Evolutionary conservation across 1,140 invertebrate species (phyloP).

Genomic region (Drosophila sechellia): DNA sequence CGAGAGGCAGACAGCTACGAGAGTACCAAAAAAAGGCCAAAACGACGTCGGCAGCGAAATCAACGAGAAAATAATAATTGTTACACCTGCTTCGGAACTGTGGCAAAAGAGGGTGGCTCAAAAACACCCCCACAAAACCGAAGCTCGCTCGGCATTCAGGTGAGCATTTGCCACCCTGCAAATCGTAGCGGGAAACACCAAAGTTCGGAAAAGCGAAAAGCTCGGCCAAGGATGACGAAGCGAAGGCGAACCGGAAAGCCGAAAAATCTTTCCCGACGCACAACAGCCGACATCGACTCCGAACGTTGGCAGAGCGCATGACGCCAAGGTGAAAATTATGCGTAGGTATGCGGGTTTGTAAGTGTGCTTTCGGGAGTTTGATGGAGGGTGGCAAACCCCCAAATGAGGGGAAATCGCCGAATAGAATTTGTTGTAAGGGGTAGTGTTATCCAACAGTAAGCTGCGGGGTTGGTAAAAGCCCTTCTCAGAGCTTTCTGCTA

Average conservation of each 20-base stretch:
- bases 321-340: slow-evolving; percentile 72
- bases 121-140: slow-evolving; percentile 33
- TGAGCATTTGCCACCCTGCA: slow-evolving; percentile 50
- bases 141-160: slow-evolving; percentile 59
- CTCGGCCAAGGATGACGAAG: slow-evolving; percentile 27
- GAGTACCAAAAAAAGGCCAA: slow-evolving; percentile 48
- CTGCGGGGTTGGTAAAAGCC: slow-evolving; percentile 39
- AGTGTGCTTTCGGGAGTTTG: slow-evolving; percentile 13
- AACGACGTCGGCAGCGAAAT: slow-evolving; percentile 71
- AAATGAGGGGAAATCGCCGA: slow-evolving; percentile 33
- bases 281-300: slow-evolving; percentile 47
- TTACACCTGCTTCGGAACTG: slow-evolving; percentile 82
- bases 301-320: slow-evolving; percentile 71
- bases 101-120: slow-evolving; percentile 49
- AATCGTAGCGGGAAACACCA: slow-evolving; percentile 50
- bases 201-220: slow-evolving; percentile 56
- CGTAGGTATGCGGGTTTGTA: slow-evolving; percentile 55
- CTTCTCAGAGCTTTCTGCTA: slow-evolving; percentile 32
- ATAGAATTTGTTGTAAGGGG: slow-evolving; percentile 63
- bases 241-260: slow-evolving; percentile 28
- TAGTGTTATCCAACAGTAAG: neutral
- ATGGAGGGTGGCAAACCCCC: slow-evolving; percentile 6
- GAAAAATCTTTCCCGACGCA: slow-evolving; percentile 27
- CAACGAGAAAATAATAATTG: slow-evolving; percentile 83
- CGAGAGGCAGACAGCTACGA: slow-evolving; percentile 43